phyloP scores from a whole-genome alignment of 2,113 vertebrate species.

The Zosterops lateralis region DNA sequence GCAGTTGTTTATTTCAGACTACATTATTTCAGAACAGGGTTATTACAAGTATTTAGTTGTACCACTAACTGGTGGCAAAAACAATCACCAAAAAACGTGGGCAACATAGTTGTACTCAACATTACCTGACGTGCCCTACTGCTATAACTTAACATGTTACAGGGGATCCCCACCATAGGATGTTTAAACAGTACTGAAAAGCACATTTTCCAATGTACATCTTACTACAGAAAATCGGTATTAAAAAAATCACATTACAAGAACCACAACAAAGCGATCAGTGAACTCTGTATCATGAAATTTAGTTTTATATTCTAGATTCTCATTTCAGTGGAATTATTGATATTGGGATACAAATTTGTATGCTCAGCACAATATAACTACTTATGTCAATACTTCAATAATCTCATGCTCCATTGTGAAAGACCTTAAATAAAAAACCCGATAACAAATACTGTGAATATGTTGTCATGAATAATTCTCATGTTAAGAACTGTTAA shows the following conservation, averaged over 20 bases:
- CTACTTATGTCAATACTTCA: constrained; percentile 59
- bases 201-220: constrained; percentile 71
- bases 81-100: constrained; percentile 49
- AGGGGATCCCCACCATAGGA: constrained; percentile 64
- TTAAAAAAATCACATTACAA: constrained; percentile 64
- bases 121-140: constrained; percentile 50
- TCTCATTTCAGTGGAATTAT: constrained; percentile 65
- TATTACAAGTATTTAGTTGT: constrained; percentile 55
- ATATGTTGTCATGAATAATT: constrained; percentile 66
- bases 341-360: constrained; percentile 44
- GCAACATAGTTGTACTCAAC: constrained; percentile 52
- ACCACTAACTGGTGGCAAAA: constrained; percentile 60
- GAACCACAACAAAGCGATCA: constrained; percentile 67
- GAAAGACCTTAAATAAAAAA: constrained; percentile 71
- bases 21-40: constrained; percentile 56
- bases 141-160: constrained; percentile 49
- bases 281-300: constrained; percentile 60
- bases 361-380: constrained; percentile 63
- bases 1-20: constrained; percentile 58
- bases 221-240: constrained; percentile 66
- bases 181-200: constrained; percentile 70
- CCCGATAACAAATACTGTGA: constrained; percentile 59
- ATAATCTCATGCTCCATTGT: constrained; percentile 70
- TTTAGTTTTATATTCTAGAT: constrained; percentile 55
- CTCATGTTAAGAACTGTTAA: constrained; percentile 76